Evolutionary conservation across 2,797 vertebrate species (phyloP).

Genomic region (Gadopsis bispinosus): DNA sequence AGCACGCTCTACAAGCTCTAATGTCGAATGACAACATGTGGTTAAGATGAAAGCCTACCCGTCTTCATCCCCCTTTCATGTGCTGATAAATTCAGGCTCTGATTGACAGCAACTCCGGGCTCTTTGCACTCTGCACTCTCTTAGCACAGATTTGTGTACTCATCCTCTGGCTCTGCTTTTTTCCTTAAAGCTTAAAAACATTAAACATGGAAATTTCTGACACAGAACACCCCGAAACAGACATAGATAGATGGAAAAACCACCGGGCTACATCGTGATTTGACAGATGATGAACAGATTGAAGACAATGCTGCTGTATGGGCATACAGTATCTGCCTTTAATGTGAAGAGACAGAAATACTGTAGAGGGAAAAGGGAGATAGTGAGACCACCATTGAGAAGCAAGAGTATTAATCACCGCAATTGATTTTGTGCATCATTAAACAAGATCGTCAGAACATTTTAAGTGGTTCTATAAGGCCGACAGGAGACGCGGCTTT

Average conservation of each 20-base stretch:
- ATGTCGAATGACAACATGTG: conserved; percentile 72
- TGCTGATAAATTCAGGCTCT: conserved; percentile 71
- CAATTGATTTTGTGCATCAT: conserved; percentile 59
- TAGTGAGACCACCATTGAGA: neutral
- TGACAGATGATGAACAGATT: conserved; percentile 18
- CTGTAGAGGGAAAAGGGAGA: too few relatives aligned
- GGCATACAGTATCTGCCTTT: neutral
- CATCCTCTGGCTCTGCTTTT: conserved; percentile 21
- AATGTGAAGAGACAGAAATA: conserved; percentile 4
- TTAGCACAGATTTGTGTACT: conserved; percentile 41
- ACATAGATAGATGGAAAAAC: conserved; percentile 25
- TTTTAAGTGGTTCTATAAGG: conserved; percentile 32
- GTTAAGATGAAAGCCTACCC: conserved; percentile 77
- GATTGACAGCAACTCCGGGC: conserved; percentile 72
- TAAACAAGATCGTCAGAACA: conserved; percentile 53
- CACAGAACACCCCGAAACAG: conserved; percentile 33
- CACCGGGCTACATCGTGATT: conserved; percentile 8
- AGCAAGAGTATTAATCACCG: conserved; percentile 46
- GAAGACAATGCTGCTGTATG: neutral
- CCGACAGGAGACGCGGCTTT: conserved; percentile 10
- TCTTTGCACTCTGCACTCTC: conserved; percentile 59
- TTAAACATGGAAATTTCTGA: conserved; percentile 49
- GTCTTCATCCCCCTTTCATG: conserved; percentile 57
- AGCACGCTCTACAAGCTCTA: conserved; percentile 66
- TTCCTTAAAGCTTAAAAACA: conserved; percentile 27